Percentiles rank a stretch among this genome's conserved stretches.
Evolutionary conservation across 2,888 invertebrate genomes (phyloP).

Genomic region (Papilio gigon): DNA sequence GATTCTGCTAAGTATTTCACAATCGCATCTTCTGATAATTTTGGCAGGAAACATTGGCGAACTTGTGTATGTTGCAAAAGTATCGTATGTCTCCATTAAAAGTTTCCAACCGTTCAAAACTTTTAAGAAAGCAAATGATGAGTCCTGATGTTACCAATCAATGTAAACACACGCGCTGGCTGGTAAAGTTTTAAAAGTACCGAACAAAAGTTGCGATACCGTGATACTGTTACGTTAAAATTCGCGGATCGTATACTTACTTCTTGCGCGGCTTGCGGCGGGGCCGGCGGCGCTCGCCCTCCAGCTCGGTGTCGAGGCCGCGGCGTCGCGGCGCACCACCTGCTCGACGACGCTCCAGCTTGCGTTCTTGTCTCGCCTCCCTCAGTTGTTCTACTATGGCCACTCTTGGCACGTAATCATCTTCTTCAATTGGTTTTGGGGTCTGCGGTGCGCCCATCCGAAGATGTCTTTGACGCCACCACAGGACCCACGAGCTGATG

Average conservation of each 20-base stretch:
- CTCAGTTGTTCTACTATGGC: slow-evolving; percentile 64
- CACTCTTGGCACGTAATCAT: slow-evolving; percentile 70
- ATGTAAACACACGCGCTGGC: background rate
- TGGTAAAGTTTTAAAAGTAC: background rate
- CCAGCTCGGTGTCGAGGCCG: slow-evolving; percentile 68
- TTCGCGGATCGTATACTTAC: slow-evolving; percentile 53
- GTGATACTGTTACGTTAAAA: background rate
- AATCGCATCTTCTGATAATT: background rate
- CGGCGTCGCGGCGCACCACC: slow-evolving; percentile 66
- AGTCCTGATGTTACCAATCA: background rate
- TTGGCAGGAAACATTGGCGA: background rate
- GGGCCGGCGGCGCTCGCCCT: slow-evolving; percentile 70
- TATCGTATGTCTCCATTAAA: slow-evolving; percentile 3
- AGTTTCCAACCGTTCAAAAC: background rate
- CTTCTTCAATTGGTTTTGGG: slow-evolving; percentile 72
- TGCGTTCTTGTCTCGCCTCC: slow-evolving; percentile 61
- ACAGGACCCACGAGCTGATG: slow-evolving; percentile 79
- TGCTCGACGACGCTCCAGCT: slow-evolving; percentile 67
- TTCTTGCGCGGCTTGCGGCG: slow-evolving; percentile 64
- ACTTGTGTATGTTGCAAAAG: background rate
- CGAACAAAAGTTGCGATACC: slow-evolving; percentile 1
- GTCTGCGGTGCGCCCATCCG: slow-evolving; percentile 81
- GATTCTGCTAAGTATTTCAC: background rate
- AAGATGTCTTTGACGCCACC: slow-evolving; percentile 79
- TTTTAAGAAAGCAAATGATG: background rate